phyloP scores from a whole-genome alignment of 2,888 invertebrate genomes.

The Opisthograptis luteolata region DNA sequence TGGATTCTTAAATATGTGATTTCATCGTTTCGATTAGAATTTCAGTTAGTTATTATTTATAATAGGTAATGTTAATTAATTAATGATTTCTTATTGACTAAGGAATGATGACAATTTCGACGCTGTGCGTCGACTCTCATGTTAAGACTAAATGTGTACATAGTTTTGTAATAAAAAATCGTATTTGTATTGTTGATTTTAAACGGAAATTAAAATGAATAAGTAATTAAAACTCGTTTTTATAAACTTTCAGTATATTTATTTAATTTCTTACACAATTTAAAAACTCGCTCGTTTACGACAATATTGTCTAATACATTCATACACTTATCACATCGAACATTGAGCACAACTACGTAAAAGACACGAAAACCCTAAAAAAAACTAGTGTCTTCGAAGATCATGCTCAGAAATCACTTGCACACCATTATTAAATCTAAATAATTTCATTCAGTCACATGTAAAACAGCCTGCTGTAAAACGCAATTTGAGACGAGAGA shows the following conservation, averaged over 20 bases:
- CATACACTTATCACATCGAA: conserved; percentile 4
- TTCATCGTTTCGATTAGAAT: too few relatives aligned
- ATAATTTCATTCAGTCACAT: too few relatives aligned
- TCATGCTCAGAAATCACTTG: not conserved
- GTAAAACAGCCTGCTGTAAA: too few relatives aligned
- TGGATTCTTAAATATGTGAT: too few relatives aligned
- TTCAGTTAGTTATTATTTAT: too few relatives aligned
- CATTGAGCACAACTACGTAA: not conserved
- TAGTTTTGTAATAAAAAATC: conserved; percentile 22
- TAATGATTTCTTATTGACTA: conserved; percentile 1
- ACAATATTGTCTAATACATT: conserved; percentile 5
- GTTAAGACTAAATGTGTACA: conserved; percentile 30
- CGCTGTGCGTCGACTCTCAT: conserved; percentile 36
- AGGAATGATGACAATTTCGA: conserved; percentile 4
- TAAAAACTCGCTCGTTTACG: conserved; percentile 8
- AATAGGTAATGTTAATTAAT: too few relatives aligned
- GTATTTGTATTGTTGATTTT: too few relatives aligned
- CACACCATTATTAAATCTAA: too few relatives aligned
- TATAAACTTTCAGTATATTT: not conserved
- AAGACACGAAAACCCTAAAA: not conserved
- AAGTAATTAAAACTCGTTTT: too few relatives aligned
- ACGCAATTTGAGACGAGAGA: too few relatives aligned
- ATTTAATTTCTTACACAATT: conserved; percentile 31
- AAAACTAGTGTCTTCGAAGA: not conserved
- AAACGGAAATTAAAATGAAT: too few relatives aligned